Evolutionary conservation across 1,140 invertebrate genomes (phyloP), one percentile per base, ranked within the genome.

Genomic region (Spodoptera frugiperda): DNA sequence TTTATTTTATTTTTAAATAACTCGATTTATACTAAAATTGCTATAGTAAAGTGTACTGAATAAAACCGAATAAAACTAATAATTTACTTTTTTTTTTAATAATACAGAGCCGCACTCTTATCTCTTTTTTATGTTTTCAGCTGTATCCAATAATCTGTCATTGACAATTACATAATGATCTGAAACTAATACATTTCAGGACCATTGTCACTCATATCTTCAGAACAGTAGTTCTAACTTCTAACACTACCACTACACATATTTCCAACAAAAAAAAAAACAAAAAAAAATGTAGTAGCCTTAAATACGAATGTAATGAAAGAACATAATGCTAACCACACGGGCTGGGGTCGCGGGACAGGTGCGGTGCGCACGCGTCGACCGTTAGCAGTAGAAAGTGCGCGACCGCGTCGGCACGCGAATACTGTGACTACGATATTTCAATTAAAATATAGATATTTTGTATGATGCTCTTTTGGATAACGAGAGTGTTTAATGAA

Each of bases 301-400:
- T 33, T 44, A 61, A 57, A 49, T 73, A 83, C 78, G 70, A 78
- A 77, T 78, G 82, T 84, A 85, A 84, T 86, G 82, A 81, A 82
- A 73, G 75, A 80, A 78, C 30, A 78, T 80, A 86, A 86, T 83
- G 85, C 67, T 85, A 86, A 86, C 86, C 84, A 88, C 82, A 83
- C 82, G 74, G 61, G 80, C 77, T 79, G 82, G 85, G 88, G 89
- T 89, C 85, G 81, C 86, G 85, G 79, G 91, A 91, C 91, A 93
- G 91, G 91, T 93, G 91, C 86, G 53, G 44, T 79, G 85, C 90
- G 91, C 91, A 93, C 92, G 92, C 91, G 92, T 83, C 92, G 89
- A 92, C 92, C 91, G 91, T 93, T 93, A 92, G 88, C 89, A 83
- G 89, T 93, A 93, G 90, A 93, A 92, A 92, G 91, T 90, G 84